These are phyloP conservation scores for Enteromius paludinosus DNA, from an alignment of 2,797 vertebrate genomes.

Conservation along the genomic window DNA sequence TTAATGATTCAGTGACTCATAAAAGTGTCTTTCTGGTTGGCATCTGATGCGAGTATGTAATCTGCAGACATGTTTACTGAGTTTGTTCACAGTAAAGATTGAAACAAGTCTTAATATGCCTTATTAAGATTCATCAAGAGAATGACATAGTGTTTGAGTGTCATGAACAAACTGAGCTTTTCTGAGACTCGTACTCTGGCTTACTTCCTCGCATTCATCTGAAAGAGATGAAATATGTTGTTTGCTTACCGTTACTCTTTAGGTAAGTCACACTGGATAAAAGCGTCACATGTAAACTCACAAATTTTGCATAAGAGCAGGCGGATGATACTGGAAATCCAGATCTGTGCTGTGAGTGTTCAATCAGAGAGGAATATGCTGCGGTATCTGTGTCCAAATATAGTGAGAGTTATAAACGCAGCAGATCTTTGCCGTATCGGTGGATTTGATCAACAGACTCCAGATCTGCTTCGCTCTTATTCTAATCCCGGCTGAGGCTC, in stretches of 20 bases:
- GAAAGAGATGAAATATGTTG: neutral
- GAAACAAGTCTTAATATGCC: neutral
- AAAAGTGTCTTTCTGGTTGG: neutral
- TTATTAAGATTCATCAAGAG: neutral
- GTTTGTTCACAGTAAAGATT: neutral
- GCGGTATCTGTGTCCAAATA: slow-evolving; percentile 32
- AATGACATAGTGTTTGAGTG: neutral
- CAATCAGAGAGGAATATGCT: neutral
- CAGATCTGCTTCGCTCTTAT: slow-evolving; percentile 38
- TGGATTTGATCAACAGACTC: slow-evolving; percentile 49
- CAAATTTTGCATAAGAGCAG: neutral
- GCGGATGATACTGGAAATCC: neutral
- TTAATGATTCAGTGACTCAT: neutral
- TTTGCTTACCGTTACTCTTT: neutral
- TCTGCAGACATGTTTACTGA: neutral
- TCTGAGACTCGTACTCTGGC: neutral
- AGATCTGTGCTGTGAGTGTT: neutral
- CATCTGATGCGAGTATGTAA: neutral
- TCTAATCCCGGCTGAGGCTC: slow-evolving; percentile 51
- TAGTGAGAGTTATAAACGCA: slow-evolving; percentile 44
- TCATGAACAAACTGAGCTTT: neutral
- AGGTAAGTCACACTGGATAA: neutral
- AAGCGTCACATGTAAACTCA: neutral
- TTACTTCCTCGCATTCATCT: neutral
- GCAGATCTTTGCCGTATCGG: slow-evolving; percentile 41